Percentiles rank a stretch among this genome's conserved stretches.
Conservation (phyloP, 2,113 vertebrate genomes). For the Verasper variegatus region DNA sequence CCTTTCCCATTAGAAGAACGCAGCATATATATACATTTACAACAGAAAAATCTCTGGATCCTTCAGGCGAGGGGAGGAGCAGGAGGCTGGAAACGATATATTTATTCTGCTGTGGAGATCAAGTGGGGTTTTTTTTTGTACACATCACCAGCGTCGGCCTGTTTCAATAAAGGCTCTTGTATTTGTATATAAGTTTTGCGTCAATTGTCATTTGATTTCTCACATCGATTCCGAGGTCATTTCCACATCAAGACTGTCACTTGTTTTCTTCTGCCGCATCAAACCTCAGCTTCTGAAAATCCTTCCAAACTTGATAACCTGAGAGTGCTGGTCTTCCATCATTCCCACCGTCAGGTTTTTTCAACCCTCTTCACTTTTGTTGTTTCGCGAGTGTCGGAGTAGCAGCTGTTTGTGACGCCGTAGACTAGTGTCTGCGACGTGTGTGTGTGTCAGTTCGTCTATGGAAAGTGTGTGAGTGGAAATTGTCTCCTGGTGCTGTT, state of each 20-base stretch:
- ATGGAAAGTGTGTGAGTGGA: constrained; percentile 43
- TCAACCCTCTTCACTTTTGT: not conserved
- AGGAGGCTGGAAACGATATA: too few relatives aligned
- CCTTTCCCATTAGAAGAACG: too few relatives aligned
- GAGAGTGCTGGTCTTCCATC: not conserved
- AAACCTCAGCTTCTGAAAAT: not conserved
- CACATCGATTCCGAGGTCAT: not conserved
- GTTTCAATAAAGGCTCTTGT: too few relatives aligned
- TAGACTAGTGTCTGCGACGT: not conserved
- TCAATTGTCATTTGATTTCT: not conserved
- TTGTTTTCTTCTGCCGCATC: not conserved
- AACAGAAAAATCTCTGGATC: too few relatives aligned
- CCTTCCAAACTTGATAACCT: not conserved
- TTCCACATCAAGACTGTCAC: not conserved
- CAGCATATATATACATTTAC: too few relatives aligned
- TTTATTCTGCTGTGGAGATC: too few relatives aligned
- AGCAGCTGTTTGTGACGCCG: constrained; percentile 56
- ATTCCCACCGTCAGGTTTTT: constrained; percentile 2
- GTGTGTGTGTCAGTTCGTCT: constrained; percentile 37
- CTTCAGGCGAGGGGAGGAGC: too few relatives aligned
- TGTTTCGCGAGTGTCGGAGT: constrained; percentile 5
- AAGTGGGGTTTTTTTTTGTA: too few relatives aligned
- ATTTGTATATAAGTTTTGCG: too few relatives aligned
- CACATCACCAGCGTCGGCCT: too few relatives aligned
- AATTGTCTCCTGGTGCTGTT: constrained; percentile 27